A percentile compares a stretch with the other conserved stretches of the same genome.
Conservation (phyloP, 2,888 invertebrate genomes). For the Piscicola geometra region DNA sequence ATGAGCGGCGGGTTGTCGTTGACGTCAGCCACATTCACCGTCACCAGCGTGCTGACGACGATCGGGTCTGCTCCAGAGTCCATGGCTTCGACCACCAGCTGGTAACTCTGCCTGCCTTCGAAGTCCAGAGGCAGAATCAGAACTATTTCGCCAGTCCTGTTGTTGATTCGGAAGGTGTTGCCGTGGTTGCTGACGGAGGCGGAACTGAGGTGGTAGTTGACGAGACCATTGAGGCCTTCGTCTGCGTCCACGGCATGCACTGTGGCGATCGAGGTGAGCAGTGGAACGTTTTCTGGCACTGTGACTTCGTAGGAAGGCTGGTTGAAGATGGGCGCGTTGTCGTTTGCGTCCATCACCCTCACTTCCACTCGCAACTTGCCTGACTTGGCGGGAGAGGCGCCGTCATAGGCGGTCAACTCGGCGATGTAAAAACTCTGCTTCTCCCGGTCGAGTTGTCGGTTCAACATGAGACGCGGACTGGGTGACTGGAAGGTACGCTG, state of each 20-base stretch:
- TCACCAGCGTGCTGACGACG: conserved; percentile 39
- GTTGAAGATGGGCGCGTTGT: conserved; percentile 42
- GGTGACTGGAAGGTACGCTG: neutral
- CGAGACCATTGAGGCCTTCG: conserved; percentile 41
- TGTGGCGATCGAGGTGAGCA: conserved; percentile 35
- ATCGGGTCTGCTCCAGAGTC: conserved; percentile 40
- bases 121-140: conserved; percentile 40
- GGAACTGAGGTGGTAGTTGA: conserved; percentile 40
- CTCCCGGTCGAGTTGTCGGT: conserved; percentile 42
- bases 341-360: conserved; percentile 42
- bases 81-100: conserved; percentile 39
- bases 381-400: conserved; percentile 40
- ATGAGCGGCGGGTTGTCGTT: conserved; percentile 43
- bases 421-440: conserved; percentile 37
- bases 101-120: conserved; percentile 39
- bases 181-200: conserved; percentile 35
- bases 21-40: conserved; percentile 39
- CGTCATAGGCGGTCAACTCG: conserved; percentile 41
- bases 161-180: conserved; percentile 39
- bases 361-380: conserved; percentile 38
- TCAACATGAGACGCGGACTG: conserved; percentile 36
- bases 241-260: conserved; percentile 43
- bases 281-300: conserved; percentile 39
- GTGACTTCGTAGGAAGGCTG: conserved; percentile 35
- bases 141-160: conserved; percentile 40